Conservation (phyloP, 2,797 vertebrate species). For the Bucorvus abyssinicus region DNA sequence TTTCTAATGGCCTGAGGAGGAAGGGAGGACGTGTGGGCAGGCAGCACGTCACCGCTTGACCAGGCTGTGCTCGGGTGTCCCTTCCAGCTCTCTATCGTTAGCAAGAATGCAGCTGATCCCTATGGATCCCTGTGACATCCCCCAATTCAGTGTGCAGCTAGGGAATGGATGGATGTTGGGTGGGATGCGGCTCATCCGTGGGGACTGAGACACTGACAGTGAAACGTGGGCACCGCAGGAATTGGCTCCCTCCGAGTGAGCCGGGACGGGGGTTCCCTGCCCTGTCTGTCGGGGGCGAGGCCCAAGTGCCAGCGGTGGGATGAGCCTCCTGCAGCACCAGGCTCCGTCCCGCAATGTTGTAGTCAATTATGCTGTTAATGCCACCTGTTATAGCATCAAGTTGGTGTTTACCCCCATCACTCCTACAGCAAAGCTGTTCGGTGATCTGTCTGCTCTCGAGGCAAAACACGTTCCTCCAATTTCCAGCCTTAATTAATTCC, state of each 20-base stretch:
- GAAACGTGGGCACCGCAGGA: not conserved
- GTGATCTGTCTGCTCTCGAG: conserved; percentile 30
- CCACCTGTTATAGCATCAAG: not conserved
- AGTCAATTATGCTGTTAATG: not conserved
- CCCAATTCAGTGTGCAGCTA: not conserved
- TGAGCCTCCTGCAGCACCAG: not conserved
- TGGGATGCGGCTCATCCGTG: not conserved
- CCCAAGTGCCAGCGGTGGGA: not conserved
- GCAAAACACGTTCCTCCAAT: not conserved
- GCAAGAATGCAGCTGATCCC: too few relatives aligned
- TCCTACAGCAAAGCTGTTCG: conserved; percentile 50
- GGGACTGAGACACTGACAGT: not conserved
- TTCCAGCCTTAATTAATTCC: not conserved
- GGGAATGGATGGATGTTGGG: not conserved
- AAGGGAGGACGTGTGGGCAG: not conserved
- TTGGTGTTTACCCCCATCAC: conserved; percentile 42
- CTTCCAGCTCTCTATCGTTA: not conserved
- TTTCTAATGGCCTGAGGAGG: not conserved
- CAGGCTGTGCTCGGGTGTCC: not conserved
- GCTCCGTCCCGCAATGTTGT: not conserved
- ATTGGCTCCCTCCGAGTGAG: not conserved
- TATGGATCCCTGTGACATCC: not conserved
- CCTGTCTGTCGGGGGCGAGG: not conserved
- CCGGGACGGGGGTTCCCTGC: not conserved
- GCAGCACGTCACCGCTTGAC: not conserved